These are phyloP conservation scores for Stenichneumon culpator DNA, from an alignment of 2,888 invertebrate genomes.

Conservation along the genomic window DNA sequence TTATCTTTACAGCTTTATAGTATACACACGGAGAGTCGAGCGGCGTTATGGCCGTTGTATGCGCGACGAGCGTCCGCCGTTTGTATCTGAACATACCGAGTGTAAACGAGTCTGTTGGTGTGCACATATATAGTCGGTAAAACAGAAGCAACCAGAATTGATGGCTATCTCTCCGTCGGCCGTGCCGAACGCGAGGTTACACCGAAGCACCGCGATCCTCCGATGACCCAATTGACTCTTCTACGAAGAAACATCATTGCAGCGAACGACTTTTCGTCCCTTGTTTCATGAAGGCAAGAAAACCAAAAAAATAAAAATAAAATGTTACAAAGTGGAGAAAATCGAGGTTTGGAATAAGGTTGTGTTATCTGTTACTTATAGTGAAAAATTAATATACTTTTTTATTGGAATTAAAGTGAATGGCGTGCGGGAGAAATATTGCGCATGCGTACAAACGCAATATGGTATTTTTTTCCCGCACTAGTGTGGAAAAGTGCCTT, in stretches of 20 bases:
- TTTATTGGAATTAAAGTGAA: too few species aligned
- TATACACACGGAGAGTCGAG: constrained; percentile 29
- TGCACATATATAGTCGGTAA: constrained; percentile 6
- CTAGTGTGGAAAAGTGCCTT: too few species aligned
- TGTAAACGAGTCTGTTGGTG: not conserved
- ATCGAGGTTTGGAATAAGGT: too few species aligned
- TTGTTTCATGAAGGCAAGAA: too few species aligned
- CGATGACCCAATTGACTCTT: constrained; percentile 63
- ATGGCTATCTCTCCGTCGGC: constrained; percentile 52
- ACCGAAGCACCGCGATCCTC: constrained; percentile 33
- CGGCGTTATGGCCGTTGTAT: not conserved
- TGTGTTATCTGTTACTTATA: too few species aligned
- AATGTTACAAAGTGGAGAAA: too few species aligned
- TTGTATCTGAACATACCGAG: constrained; percentile 41
- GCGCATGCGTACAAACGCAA: too few species aligned
- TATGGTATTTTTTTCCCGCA: too few species aligned
- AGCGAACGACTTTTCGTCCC: constrained; percentile 15
- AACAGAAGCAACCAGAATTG: constrained; percentile 48
- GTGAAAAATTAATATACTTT: too few species aligned
- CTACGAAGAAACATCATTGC: constrained; percentile 11
- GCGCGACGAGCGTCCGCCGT: constrained; percentile 30
- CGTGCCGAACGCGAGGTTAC: constrained; percentile 50
- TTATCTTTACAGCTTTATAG: constrained; percentile 71
- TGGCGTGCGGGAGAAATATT: too few species aligned
- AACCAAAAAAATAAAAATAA: not conserved